Evolutionary conservation across 2,888 invertebrate genomes (phyloP), one percentile per base, ranked within the genome.

Genomic region (Chrysina gloriosa): DNA sequence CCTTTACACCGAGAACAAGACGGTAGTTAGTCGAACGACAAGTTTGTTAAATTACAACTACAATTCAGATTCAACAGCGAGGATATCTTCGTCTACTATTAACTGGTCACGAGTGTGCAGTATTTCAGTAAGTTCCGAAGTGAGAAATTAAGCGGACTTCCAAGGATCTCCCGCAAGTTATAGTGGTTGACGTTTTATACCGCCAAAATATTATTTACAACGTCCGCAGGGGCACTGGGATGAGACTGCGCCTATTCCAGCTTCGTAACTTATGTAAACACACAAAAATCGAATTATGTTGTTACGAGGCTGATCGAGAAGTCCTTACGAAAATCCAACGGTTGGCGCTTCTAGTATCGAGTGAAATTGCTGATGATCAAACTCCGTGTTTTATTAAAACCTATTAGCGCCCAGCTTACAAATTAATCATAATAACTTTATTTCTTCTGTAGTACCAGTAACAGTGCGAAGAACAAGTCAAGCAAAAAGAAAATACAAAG

Each of bases 91-190:
- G 19, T 67, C 63, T 58, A 39, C 50, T 23, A 19, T 11, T 69
- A 72, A 68, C 68, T 68, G 69, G 72, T 71, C 72, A 67, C 69
- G 65, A 65, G 72, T 69, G 72, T 68, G 72, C 70, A 67, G 63
- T 72, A 72, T 67, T 67, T 71, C 70, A 70, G 56, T n/a, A 72
- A 72, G 69, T 72, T 71, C 58, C 63, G 42, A 71, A 72, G 69
- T 71, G 63, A 70, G 72, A 72, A 71, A 71, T 72, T 72, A 72
- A 71, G 68, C 65, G 67, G 68, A 67, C 52, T 67, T 36, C 6
- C n/a, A n/a, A n/a, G n/a, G n/a, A n/a, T 67, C 42, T 9, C 23
- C 36, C 27, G 47, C 14, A 52, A 54, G 54, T 65, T 64, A 48
- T 45, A 64, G 48, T 64, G 63, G 63, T 50, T 52, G 52, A 64